Evolutionary conservation across 2,797 vertebrate species (phyloP).

Genomic region (Ptychobarbus kaznakovi): DNA sequence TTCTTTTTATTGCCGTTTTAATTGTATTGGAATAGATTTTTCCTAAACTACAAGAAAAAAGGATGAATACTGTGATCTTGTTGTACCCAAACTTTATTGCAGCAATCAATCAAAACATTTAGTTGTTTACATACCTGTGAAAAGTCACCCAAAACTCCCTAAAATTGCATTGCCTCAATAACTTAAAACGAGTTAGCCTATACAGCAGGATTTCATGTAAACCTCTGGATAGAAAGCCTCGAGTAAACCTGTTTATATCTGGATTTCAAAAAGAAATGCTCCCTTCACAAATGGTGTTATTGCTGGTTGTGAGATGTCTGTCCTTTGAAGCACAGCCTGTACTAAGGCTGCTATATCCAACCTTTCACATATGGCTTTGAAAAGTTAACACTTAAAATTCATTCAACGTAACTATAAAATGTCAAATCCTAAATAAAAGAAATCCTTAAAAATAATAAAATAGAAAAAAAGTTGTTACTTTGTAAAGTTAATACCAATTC

Average conservation of each 20-base stretch:
- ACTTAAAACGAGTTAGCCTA: constrained; percentile 67
- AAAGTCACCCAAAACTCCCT: constrained; percentile 61
- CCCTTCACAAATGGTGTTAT: constrained; percentile 53
- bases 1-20: background rate
- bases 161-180: constrained; percentile 70
- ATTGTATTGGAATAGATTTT: background rate
- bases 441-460: constrained; percentile 59
- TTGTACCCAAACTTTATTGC: constrained; percentile 80
- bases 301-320: constrained; percentile 57
- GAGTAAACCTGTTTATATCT: constrained; percentile 57
- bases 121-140: constrained; percentile 64
- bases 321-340: constrained; percentile 48
- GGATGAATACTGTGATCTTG: background rate
- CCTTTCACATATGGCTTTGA: constrained; percentile 71
- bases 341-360: constrained; percentile 54
- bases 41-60: background rate
- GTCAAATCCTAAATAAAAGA: constrained; percentile 59
- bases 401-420: constrained; percentile 68
- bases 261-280: constrained; percentile 44
- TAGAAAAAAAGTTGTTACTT: constrained; percentile 61
- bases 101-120: constrained; percentile 71
- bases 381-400: constrained; percentile 60
- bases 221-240: constrained; percentile 56
- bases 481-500: constrained; percentile 68
- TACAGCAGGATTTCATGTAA: constrained; percentile 64